Conservation (phyloP, 2,797 vertebrate species). For the Lacerta agilis region DNA sequence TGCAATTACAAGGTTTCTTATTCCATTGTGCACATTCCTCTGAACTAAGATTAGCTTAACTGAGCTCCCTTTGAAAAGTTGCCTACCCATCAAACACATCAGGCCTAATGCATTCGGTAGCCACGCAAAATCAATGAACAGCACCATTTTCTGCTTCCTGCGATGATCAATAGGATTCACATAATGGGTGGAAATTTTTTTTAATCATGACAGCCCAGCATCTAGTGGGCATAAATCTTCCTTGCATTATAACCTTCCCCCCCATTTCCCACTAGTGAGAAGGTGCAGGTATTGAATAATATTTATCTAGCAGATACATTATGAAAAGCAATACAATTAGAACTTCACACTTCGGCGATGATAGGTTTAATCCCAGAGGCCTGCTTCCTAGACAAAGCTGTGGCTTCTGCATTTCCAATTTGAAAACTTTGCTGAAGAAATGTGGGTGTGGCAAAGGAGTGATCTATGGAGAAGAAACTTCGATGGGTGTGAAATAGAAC, state of each 20-base stretch:
- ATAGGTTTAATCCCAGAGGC: constrained; percentile 64
- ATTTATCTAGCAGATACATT: constrained; percentile 67
- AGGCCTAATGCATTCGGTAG: constrained; percentile 77
- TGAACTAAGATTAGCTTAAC: constrained; percentile 79
- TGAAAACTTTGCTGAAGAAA: constrained; percentile 39
- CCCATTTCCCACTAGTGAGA: constrained; percentile 65
- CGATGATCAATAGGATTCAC: constrained; percentile 79
- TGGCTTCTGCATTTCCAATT: constrained; percentile 37
- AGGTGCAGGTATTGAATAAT: constrained; percentile 69
- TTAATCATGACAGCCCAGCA: constrained; percentile 77
- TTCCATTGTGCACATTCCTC: constrained; percentile 76
- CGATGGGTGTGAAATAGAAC: constrained; percentile 13
- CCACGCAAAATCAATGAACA: constrained; percentile 81
- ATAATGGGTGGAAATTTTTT: constrained; percentile 81
- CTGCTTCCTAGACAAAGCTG: constrained; percentile 53
- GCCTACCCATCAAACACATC: constrained; percentile 77
- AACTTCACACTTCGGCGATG: constrained; percentile 67
- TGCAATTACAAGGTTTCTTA: constrained; percentile 78
- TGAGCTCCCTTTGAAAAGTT: constrained; percentile 78
- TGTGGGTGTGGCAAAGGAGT: background rate
- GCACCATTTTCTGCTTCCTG: constrained; percentile 79
- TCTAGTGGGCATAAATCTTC: constrained; percentile 75
- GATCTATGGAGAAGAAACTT: constrained; percentile 14
- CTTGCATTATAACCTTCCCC: constrained; percentile 69
- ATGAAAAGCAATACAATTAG: constrained; percentile 72